Evolutionary conservation across 2,797 vertebrate species (phyloP).

Genomic region (Artibeus lituratus): DNA sequence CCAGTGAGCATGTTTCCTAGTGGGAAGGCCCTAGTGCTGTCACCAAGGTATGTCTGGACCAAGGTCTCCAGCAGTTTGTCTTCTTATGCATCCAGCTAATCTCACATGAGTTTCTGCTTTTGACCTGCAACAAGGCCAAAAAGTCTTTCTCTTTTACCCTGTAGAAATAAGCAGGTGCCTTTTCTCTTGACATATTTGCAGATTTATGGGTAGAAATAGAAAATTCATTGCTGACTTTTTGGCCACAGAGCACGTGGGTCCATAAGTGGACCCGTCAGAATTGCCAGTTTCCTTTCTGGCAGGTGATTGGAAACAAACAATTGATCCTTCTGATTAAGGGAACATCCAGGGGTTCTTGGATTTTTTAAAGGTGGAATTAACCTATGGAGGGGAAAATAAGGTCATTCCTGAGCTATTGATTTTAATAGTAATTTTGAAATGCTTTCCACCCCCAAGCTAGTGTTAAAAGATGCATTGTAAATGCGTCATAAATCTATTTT

Average conservation of each 20-base stretch:
- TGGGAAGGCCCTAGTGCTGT: conserved; percentile 27
- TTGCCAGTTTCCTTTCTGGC: not conserved
- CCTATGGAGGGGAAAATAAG: not conserved
- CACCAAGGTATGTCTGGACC: not conserved
- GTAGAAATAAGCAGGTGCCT: not conserved
- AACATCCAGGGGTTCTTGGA: not conserved
- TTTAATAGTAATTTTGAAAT: conserved; percentile 29
- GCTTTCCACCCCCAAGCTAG: not conserved
- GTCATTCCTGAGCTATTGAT: not conserved
- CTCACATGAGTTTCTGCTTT: not conserved
- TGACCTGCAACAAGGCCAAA: not conserved
- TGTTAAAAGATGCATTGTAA: not conserved
- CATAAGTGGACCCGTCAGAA: not conserved
- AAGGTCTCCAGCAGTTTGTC: not conserved
- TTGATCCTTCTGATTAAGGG: not conserved
- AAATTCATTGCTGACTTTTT: conserved; percentile 36
- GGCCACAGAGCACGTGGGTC: not conserved
- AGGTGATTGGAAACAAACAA: not conserved
- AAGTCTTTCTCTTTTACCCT: not conserved
- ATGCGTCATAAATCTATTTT: not conserved
- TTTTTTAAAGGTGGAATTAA: not conserved
- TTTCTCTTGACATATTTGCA: conserved; percentile 11
- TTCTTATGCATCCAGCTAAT: not conserved
- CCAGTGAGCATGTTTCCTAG: not conserved
- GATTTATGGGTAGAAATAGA: not conserved